Evolutionary conservation across 2,113 vertebrate genomes (phyloP).

Genomic region (Microcebus lehilahytsara): DNA sequence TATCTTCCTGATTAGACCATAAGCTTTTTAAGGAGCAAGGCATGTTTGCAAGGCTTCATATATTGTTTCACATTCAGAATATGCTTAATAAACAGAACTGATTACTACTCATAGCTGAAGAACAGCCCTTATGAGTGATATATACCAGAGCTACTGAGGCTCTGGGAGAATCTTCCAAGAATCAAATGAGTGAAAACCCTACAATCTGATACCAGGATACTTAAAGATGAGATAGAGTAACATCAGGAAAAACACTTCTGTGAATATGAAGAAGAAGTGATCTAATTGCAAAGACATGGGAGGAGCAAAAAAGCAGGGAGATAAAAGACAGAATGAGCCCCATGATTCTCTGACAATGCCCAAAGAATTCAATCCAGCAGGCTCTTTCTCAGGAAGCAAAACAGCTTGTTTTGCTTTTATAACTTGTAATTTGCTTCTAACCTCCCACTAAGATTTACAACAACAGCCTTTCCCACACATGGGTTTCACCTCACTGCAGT

Average conservation of each 20-base stretch:
- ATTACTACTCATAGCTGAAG: neutral
- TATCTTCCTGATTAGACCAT: neutral
- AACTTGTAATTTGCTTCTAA: constrained; percentile 51
- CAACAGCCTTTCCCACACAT: neutral
- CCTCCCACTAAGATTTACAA: neutral
- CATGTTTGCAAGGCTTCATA: neutral
- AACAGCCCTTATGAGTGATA: neutral
- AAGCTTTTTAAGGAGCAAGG: neutral
- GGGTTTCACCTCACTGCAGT: neutral
- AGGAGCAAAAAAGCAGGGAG: neutral
- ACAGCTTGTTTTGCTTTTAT: neutral
- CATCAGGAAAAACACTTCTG: neutral
- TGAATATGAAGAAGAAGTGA: constrained; percentile 12
- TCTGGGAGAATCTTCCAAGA: neutral
- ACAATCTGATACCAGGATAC: neutral
- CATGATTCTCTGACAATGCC: neutral
- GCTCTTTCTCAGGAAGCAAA: neutral
- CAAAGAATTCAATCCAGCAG: neutral
- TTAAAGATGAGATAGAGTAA: neutral
- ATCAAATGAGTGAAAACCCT: neutral
- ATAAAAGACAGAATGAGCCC: neutral
- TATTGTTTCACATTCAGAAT: neutral
- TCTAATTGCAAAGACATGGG: neutral
- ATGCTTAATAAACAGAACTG: neutral
- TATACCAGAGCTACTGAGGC: neutral